phyloP scores from a whole-genome alignment of 2,888 invertebrate genomes.

The Coronaproctus castanopsis region DNA sequence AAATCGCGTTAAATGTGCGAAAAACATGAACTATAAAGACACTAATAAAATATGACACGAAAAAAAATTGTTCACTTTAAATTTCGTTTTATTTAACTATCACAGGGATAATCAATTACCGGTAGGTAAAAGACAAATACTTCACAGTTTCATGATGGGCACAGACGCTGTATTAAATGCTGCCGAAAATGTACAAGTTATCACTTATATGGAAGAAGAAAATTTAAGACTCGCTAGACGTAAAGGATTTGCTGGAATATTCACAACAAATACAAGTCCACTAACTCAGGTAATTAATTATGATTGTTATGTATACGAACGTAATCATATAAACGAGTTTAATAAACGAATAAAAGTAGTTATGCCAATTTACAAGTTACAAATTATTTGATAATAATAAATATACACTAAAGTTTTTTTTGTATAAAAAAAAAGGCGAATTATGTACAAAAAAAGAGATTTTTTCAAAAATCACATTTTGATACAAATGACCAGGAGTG shows the following conservation, averaged over 20 bases:
- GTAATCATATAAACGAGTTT: too few relatives aligned
- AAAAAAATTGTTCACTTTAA: too few relatives aligned
- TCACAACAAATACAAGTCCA: slow-evolving; percentile 72
- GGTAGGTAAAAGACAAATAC: slow-evolving; percentile 41
- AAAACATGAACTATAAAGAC: neutral
- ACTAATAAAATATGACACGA: neutral
- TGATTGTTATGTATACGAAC: too few relatives aligned
- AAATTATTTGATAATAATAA: too few relatives aligned
- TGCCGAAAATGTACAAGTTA: slow-evolving; percentile 56
- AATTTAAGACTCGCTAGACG: slow-evolving; percentile 43
- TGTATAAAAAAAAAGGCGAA: too few relatives aligned
- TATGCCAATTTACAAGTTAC: too few relatives aligned
- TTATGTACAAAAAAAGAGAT: too few relatives aligned
- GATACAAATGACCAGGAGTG: too few relatives aligned
- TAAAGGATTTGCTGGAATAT: slow-evolving; percentile 47
- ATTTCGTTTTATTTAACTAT: too few relatives aligned
- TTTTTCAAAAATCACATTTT: too few relatives aligned
- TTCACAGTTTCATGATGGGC: slow-evolving; percentile 78
- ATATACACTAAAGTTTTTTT: too few relatives aligned
- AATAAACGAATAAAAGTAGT: too few relatives aligned
- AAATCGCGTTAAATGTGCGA: neutral
- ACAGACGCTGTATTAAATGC: slow-evolving; percentile 42
- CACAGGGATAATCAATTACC: slow-evolving; percentile 31
- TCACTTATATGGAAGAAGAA: slow-evolving; percentile 57
- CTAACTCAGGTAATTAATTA: slow-evolving; percentile 59